Evolutionary conservation across 2,113 vertebrate genomes (phyloP).

Genomic region (rabbit (Oryctolagus cuniculus)): DNA sequence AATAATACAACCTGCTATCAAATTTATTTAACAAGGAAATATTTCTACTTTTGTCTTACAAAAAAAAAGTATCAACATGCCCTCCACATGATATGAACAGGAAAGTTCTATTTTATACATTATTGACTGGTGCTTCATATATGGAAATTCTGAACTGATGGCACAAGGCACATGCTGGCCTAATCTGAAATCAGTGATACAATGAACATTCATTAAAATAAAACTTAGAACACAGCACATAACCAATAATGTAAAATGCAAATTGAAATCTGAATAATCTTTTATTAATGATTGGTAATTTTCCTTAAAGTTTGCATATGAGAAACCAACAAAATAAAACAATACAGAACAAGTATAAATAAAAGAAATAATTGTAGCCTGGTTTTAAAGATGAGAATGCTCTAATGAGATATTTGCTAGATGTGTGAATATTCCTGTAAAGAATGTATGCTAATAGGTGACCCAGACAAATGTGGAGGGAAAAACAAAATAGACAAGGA

Average conservation of each 20-base stretch:
- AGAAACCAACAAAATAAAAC: not conserved
- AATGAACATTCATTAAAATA: not conserved
- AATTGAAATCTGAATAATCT: constrained; percentile 62
- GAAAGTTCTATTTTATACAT: not conserved
- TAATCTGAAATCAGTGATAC: not conserved
- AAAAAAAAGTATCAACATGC: not conserved
- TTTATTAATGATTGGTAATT: constrained; percentile 69
- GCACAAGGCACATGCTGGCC: not conserved
- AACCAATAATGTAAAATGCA: not conserved
- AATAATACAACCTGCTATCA: not conserved
- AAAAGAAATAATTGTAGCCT: not conserved
- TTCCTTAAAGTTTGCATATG: constrained; percentile 66
- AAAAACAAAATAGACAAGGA: constrained; percentile 37
- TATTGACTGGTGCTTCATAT: not conserved
- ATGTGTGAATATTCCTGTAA: constrained; percentile 66
- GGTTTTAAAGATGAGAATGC: constrained; percentile 39
- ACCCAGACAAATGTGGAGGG: constrained; percentile 51
- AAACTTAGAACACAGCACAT: not conserved
- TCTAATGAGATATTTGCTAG: not conserved
- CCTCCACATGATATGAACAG: not conserved
- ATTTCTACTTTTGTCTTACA: not conserved
- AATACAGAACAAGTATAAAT: not conserved
- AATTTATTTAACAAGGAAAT: not conserved
- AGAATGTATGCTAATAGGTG: constrained; percentile 55
- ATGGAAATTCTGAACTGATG: not conserved